Percentiles rank a stretch among this genome's conserved stretches.
Conservation (phyloP, 2,113 vertebrate genomes). For the Progne subis region DNA sequence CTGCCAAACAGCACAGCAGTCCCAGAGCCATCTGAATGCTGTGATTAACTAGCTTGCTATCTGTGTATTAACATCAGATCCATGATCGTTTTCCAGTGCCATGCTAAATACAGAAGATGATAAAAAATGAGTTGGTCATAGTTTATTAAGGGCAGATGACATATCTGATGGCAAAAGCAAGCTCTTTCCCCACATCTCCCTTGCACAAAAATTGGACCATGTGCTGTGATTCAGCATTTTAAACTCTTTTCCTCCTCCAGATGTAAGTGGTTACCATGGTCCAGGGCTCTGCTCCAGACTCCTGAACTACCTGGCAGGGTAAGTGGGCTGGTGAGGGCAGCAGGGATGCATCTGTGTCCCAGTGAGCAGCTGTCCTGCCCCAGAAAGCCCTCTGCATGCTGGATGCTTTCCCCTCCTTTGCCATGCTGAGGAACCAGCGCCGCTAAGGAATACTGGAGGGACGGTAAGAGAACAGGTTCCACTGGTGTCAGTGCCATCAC, state of each 20-base stretch:
- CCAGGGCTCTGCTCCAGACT: not conserved
- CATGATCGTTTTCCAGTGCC: not conserved
- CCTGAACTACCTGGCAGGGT: not conserved
- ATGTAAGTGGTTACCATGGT: not conserved
- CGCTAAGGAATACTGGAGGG: not conserved
- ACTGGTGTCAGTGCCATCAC: not conserved
- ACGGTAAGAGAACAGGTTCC: not conserved
- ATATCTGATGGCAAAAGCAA: not conserved
- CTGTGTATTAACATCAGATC: not conserved
- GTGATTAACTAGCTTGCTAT: slow-evolving; percentile 33
- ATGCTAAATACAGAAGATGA: not conserved
- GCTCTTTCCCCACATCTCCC: not conserved
- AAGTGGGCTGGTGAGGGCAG: not conserved
- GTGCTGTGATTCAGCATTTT: not conserved
- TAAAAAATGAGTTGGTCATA: not conserved
- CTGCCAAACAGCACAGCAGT: not conserved
- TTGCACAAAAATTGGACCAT: not conserved
- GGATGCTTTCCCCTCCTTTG: not conserved
- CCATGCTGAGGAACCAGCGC: not conserved
- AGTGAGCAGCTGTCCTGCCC: not conserved
- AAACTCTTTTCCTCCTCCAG: not conserved
- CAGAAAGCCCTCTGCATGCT: not conserved
- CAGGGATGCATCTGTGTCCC: not conserved
- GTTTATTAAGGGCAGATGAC: not conserved
- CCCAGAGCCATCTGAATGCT: not conserved